Evolutionary conservation across 2,113 vertebrate genomes (phyloP), one percentile per base, ranked within the genome.

Genomic region (Thunnus maccoyii): DNA sequence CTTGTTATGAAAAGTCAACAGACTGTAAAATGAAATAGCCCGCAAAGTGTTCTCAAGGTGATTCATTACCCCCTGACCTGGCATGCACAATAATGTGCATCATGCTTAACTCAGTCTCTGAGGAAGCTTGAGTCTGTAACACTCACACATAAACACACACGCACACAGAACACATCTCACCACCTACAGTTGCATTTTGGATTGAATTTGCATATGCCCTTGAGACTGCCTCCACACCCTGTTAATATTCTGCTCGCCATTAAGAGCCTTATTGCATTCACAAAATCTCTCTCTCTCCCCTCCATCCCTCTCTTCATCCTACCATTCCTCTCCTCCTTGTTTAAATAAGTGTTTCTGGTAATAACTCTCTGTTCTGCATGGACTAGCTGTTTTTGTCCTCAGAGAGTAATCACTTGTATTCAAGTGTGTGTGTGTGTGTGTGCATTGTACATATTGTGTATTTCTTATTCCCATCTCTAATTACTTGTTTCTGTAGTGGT

Each of bases 171-270:
- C 69, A 55, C 82, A 16, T 62, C 78, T 55, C 2, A 22, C 88
- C 89, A 87, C 87, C 87, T 90, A 69, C 90, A 74, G 76, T 71
- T 66, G 73, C 83, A 73, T 90, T 94, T 88, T 80, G 82, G 73
- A 84, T 76, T 71, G 60, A 60, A 84, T 91, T 89, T 88, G 86
- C 87, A 74, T 83, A 65, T 76, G 84, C 91, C 91, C 90, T 91
- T 88, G 93, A 89, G 91, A 80, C 77, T 67, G 55, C 82, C 83
- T 84, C 84, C 80, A 55, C 79, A 54, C 84, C 87, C 72, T 80
- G 83, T 90, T 92, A 93, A 93, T 93, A 93, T 92, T 90, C 89
- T 84, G 62, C 74, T 79, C 56, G 48, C 81, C 88, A 93, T 93
- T 94, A 94, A 89, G 82, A 82, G 78, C 27, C 32, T 92, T 90